A percentile compares a stretch with the other conserved stretches of the same genome.
Evolutionary conservation across 1,140 invertebrate species (phyloP).

Genomic region (Tetragonula clypearis): DNA sequence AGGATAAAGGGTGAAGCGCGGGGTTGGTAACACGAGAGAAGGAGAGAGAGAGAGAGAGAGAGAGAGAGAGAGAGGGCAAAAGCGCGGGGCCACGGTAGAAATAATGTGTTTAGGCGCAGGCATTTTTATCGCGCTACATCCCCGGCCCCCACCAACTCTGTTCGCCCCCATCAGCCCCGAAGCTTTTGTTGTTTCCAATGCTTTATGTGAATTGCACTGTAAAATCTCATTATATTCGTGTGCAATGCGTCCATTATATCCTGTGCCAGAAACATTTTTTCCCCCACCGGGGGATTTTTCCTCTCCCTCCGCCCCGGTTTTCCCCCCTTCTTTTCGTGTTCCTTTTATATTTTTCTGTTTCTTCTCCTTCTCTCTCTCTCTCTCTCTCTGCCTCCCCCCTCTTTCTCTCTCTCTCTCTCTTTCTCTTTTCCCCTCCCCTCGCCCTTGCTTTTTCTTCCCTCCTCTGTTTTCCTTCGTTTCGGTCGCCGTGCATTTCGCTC

Average conservation of each 20-base stretch:
- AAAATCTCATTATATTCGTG: slow-evolving; percentile 81
- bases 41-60: neutral
- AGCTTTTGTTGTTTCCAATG: slow-evolving; percentile 79
- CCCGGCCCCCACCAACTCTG: slow-evolving; percentile 37
- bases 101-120: slow-evolving; percentile 79
- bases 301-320: neutral
- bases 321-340: neutral
- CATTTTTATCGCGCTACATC: slow-evolving; percentile 77
- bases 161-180: slow-evolving; percentile 43
- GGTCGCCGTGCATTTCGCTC: neutral
- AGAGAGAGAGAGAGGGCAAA: slow-evolving; percentile 13
- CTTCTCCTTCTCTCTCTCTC: slow-evolving; percentile 41
- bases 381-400: slow-evolving; percentile 15
- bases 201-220: slow-evolving; percentile 80
- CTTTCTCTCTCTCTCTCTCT: slow-evolving; percentile 11
- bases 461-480: slow-evolving; percentile 59
- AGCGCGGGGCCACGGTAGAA: slow-evolving; percentile 66
- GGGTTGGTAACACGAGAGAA: slow-evolving; percentile 6
- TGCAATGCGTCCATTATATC: slow-evolving; percentile 78
- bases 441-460: neutral
- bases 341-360: slow-evolving; percentile 63
- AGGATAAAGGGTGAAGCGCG: neutral
- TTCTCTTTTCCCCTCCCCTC: slow-evolving; percentile 32
- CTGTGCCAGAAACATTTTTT: slow-evolving; percentile 78
- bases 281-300: slow-evolving; percentile 56